Percentiles rank a stretch among this genome's conserved stretches.
phyloP scores from a whole-genome alignment of 2,797 vertebrate species.

The Rhynchotus rufescens region DNA sequence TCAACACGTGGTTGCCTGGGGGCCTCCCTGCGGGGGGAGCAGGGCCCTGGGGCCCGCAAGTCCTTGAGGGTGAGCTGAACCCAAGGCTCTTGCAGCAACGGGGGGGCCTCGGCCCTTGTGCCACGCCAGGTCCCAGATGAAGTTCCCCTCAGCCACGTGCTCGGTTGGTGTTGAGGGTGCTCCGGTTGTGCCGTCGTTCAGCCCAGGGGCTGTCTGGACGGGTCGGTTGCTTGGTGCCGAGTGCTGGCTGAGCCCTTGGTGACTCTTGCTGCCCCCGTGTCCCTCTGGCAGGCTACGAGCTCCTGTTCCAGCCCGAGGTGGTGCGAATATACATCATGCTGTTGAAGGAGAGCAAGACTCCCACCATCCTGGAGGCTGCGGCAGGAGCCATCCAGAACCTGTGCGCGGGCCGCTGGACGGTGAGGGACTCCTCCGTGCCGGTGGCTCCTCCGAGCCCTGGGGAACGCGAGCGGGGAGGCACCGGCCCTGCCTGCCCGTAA shows the following conservation, averaged over 20 bases:
- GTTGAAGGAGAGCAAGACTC: constrained; percentile 91
- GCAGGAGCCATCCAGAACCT: constrained; percentile 96
- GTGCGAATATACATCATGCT: constrained; percentile 94
- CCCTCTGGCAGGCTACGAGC: constrained; percentile 88
- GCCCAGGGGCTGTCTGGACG: neutral
- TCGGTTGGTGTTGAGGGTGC: neutral
- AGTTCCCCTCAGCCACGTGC: neutral
- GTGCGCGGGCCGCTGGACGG: constrained; percentile 94
- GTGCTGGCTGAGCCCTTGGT: neutral
- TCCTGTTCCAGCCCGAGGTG: constrained; percentile 94
- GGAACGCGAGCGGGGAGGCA: neutral
- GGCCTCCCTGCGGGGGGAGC: neutral
- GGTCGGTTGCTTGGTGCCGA: neutral
- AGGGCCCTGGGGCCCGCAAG: neutral
- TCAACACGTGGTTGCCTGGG: accelerated
- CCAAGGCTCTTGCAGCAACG: accelerated
- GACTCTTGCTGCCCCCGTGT: neutral
- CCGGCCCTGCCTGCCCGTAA: accelerated
- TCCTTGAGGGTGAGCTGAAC: neutral
- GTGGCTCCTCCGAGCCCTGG: accelerated
- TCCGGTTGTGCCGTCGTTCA: neutral
- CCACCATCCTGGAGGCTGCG: constrained; percentile 91
- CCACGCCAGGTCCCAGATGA: no score
- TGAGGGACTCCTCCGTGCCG: constrained; percentile 68
- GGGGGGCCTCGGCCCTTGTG: no score